Evolutionary conservation across 2,888 invertebrate genomes (phyloP).

Genomic region (Orchesella flavescens): DNA sequence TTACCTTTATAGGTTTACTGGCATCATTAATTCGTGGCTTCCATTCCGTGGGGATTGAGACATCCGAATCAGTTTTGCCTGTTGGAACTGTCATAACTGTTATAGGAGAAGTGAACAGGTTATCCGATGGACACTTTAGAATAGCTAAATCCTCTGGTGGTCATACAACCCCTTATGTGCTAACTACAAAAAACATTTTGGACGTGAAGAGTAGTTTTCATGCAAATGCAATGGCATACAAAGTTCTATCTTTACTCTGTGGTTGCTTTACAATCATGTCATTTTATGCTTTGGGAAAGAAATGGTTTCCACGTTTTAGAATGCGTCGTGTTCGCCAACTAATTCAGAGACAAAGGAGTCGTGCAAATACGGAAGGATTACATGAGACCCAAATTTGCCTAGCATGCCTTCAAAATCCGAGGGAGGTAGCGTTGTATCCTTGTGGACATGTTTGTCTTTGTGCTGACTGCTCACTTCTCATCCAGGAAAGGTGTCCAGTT

Average conservation of each 20-base stretch:
- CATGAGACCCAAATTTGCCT: constrained; percentile 48
- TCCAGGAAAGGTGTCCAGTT: constrained; percentile 43
- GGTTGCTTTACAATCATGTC: constrained; percentile 44
- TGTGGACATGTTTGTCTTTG: constrained; percentile 55
- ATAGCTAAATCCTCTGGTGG: constrained; percentile 43
- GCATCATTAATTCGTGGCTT: constrained; percentile 52
- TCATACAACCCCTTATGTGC: constrained; percentile 34
- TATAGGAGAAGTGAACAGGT: constrained; percentile 42
- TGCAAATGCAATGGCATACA: constrained; percentile 18
- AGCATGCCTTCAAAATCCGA: constrained; percentile 47
- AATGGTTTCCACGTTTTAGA: constrained; percentile 43
- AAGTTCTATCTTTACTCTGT: constrained; percentile 25
- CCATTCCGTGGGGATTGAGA: constrained; percentile 52
- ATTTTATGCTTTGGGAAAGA: constrained; percentile 30
- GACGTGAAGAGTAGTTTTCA: constrained; percentile 39
- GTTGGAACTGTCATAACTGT: constrained; percentile 52
- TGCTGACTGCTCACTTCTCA: constrained; percentile 43
- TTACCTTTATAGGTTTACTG: constrained; percentile 32
- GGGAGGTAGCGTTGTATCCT: constrained; percentile 48
- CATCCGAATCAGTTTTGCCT: constrained; percentile 39
- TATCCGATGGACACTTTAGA: constrained; percentile 23
- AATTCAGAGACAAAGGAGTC: constrained; percentile 31
- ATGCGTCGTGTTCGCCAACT: constrained; percentile 24
- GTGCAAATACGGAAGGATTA: constrained; percentile 24
- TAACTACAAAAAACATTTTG: constrained; percentile 47